Percentiles rank a stretch among this genome's conserved stretches.
phyloP scores from a whole-genome alignment of 1,140 invertebrate genomes.

The Achatina immaculata region DNA sequence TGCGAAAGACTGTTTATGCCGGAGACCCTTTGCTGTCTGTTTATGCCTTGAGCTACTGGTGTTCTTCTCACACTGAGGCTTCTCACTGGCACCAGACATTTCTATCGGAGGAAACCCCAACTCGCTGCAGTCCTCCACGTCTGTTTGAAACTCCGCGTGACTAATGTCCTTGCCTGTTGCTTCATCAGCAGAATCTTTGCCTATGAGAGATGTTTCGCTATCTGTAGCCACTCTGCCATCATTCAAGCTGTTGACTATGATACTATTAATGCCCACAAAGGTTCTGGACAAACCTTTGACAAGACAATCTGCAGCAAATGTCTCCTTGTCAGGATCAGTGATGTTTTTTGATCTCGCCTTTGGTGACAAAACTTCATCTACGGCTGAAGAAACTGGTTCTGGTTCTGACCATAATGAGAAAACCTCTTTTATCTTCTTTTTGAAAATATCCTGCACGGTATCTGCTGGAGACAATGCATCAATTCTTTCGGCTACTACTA shows the following conservation, averaged over 20 bases:
- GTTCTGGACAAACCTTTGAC: too few relatives aligned
- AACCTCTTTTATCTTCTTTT: too few relatives aligned
- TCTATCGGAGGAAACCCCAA: background rate
- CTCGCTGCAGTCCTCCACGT: slow-evolving; percentile 22
- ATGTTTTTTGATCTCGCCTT: too few relatives aligned
- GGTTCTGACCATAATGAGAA: background rate
- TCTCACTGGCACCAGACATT: background rate
- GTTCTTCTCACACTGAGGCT: slow-evolving; percentile 6
- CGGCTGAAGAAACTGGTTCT: background rate
- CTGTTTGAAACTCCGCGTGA: background rate
- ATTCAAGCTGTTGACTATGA: background rate
- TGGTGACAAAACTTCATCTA: background rate
- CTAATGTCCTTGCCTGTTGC: background rate
- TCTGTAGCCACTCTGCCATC: background rate
- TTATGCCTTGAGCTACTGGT: background rate
- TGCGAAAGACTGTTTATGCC: slow-evolving; percentile 23
- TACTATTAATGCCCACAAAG: too few relatives aligned
- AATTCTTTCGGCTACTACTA: too few relatives aligned
- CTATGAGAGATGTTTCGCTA: background rate
- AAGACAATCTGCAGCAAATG: too few relatives aligned
- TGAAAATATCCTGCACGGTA: too few relatives aligned
- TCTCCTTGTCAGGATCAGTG: too few relatives aligned
- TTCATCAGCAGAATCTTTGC: background rate
- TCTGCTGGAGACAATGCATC: too few relatives aligned
- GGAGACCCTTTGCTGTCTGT: background rate